Evolutionary conservation across 2,888 invertebrate genomes (phyloP), one percentile per base, ranked within the genome.

Genomic region (Amiota communis): DNA sequence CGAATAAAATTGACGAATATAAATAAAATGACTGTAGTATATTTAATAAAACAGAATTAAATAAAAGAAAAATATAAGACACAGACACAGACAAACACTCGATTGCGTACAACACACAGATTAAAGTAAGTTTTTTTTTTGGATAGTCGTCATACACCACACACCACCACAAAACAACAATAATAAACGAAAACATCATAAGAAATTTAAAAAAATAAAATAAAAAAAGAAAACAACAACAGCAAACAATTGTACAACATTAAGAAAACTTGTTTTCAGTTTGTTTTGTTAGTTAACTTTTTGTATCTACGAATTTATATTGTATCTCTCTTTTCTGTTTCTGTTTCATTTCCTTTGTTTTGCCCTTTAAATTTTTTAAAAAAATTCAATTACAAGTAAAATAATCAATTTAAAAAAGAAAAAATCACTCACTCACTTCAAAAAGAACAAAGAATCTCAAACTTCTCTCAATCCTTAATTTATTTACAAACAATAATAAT

Each of bases 11-110:
- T 61, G 61, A 12, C 8, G n/a, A 47, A 64, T 13, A 64, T 56
- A 15, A 64, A 64, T 56, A 15, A 64, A 64, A 23, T 47, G 64
- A 64, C 63, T 71, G 64, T 71, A 61, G 71, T 59, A n/a, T 48
- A 51, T 17, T 61, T 36, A 36, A 36, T 36, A 36, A 36, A 36
- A 36, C 36, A 36, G 8, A 36, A 36, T 36, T 36, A 36, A 36
- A 36, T 2, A 36, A 36, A 36, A 36, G 36, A 36, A 36, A 6
- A 36, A 36, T 23, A 36, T 1, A 36, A 36, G 36, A 36, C 6
- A 36, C 36, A 36, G 4, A 36, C 36, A 6, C 36, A 36, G 4
- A 36, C 23, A 23, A 23, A 23, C 23, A 23, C 23, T 23, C 23
- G 23, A 36, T 36, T 36, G 36, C 36, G 36, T 36, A 6, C 2